These are phyloP conservation scores for Nasonovia ribisnigri DNA, from an alignment of 2,888 invertebrate genomes.

Conservation along the genomic window DNA sequence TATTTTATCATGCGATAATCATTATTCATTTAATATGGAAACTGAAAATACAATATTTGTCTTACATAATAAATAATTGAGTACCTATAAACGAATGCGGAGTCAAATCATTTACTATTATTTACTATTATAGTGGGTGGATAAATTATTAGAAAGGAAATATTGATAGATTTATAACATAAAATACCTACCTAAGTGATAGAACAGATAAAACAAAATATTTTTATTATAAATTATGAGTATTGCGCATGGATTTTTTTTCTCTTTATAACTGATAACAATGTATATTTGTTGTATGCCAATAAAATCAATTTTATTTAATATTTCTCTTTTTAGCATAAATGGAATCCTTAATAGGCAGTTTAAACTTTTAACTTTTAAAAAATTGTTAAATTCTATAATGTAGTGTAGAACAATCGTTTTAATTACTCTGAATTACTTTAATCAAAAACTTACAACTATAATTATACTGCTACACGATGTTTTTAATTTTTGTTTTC, in stretches of 20 bases:
- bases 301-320: background rate
- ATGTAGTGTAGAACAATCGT: too few relatives aligned
- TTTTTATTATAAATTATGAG: background rate
- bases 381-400: background rate
- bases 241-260: background rate
- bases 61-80: constrained; percentile 1
- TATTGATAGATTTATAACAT: background rate
- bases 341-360: background rate
- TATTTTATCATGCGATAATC: background rate
- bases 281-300: background rate
- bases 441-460: background rate
- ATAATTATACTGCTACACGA: too few relatives aligned
- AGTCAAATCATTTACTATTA: background rate
- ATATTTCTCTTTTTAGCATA: background rate
- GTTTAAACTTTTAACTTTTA: background rate
- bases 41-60: constrained; percentile 29
- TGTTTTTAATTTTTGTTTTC: background rate
- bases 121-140: background rate
- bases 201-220: background rate
- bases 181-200: background rate
- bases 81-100: background rate
- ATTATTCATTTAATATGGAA: constrained; percentile 23
- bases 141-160: background rate
- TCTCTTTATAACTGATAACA: background rate
- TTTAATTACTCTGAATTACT: background rate